Conservation (phyloP, 53 echinoderm and acorn worm species). For the Paracentrotus lividus region DNA sequence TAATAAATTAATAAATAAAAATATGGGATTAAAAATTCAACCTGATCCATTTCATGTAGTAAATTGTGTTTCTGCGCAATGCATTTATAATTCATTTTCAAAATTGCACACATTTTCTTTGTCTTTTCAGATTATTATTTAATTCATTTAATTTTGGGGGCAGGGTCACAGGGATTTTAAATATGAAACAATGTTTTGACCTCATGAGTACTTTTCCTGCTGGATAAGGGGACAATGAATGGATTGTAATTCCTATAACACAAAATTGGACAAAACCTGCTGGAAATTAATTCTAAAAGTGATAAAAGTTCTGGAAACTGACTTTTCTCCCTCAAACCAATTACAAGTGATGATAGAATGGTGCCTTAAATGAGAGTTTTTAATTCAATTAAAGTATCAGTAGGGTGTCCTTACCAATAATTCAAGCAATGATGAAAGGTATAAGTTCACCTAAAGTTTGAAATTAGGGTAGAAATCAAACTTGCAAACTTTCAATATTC, state of each 20-base stretch:
- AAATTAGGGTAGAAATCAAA: too few relatives aligned
- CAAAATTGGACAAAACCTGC: background rate
- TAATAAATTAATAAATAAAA: too few relatives aligned
- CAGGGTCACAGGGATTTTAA: background rate
- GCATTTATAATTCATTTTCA: too few relatives aligned
- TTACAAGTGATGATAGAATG: background rate
- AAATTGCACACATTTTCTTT: too few relatives aligned
- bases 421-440: background rate
- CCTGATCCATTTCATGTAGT: too few relatives aligned
- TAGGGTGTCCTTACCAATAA: background rate
- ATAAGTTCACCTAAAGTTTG: background rate
- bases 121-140: background rate
- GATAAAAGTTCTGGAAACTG: background rate
- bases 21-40: too few relatives aligned
- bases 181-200: background rate
- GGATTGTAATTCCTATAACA: background rate
- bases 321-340: background rate
- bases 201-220: background rate
- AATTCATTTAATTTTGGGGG: background rate
- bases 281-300: background rate
- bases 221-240: background rate
- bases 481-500: too few relatives aligned
- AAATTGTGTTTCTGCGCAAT: too few relatives aligned
- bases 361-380: background rate
- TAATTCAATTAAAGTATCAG: background rate